Base-by-base conservation (phyloP, 2,113 vertebrate genomes). In the Clinocottus analis region DNA sequence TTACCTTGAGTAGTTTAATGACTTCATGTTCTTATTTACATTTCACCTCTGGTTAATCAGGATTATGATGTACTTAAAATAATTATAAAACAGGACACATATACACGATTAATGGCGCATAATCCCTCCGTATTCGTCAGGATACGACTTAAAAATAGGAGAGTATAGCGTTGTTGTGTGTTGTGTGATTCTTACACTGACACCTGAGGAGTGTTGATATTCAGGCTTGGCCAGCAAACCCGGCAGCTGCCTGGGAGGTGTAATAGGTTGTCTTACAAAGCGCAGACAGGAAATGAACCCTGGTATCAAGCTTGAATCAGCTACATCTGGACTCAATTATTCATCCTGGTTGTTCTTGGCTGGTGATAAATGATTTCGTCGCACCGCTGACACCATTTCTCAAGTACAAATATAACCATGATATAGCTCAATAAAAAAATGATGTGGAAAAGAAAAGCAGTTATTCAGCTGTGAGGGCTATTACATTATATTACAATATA, bases 271-370 rank as follows among this genome's bases (percentile, higher is more conserved):
- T 97, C 95, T 96, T 95, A 96, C 95, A 97, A 95, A 97, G 96
- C 95, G 96, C 95, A 96, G 96, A 96, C 96, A 99, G 97, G 97
- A 99, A 99, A 98, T 97, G 97, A 98, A 97, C 96, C 94, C 93
- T 96, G 97, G 95, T 97, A 98, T 99, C 96, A 94, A 92, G 94
- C 94, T 93, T 90, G 95, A 97, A 97, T 96, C 96, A 95, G 95
- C 95, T 94, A 94, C 97, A 99, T 98, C 97, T 99, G 98, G 94
- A 96, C 90, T 95, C 96, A 97, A 96, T 98, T 97, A 97, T 93
- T 93, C 91, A 92, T 93, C 87, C 65, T 68, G 79, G 86, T 91
- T 94, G 91, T 90, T 95, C 96, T 97, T 97, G 97, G 96, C 96
- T 95, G 93, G 95, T 97, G 97, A 98, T 98, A 97, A 98, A 98